Evolutionary conservation across 2,797 vertebrate species (phyloP).

Genomic region (Scleropages formosus): DNA sequence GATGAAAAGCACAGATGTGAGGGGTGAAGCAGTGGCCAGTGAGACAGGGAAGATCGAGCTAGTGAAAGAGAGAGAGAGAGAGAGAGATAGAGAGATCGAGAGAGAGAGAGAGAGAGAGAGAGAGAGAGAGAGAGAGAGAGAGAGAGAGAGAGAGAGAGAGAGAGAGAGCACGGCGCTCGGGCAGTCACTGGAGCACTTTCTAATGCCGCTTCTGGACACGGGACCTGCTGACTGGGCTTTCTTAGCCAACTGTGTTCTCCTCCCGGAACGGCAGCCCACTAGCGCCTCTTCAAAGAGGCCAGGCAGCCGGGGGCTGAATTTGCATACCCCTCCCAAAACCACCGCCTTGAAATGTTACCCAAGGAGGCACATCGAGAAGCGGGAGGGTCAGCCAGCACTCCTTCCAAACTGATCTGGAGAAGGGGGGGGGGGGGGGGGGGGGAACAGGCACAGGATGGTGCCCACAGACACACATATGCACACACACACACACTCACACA

Average conservation of each 20-base stretch:
- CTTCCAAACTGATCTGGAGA: slow-evolving; percentile 27
- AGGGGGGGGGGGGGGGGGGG: neutral
- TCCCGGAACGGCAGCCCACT: slow-evolving; percentile 31
- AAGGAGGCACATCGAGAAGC: slow-evolving; percentile 29
- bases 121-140: slow-evolving; percentile 41
- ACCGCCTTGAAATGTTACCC: slow-evolving; percentile 42
- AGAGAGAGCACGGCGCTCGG: slow-evolving; percentile 30
- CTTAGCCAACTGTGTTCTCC: slow-evolving; percentile 40
- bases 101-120: slow-evolving; percentile 33
- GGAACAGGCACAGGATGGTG: slow-evolving; percentile 14
- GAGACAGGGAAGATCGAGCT: slow-evolving; percentile 26
- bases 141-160: slow-evolving; percentile 40
- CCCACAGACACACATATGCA: neutral
- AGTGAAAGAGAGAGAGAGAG: slow-evolving; percentile 56
- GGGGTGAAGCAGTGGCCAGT: slow-evolving; percentile 8
- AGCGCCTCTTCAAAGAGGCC: slow-evolving; percentile 57
- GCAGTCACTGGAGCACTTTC: slow-evolving; percentile 48
- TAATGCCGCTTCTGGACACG: slow-evolving; percentile 27
- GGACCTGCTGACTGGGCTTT: slow-evolving; percentile 56
- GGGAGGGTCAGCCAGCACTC: slow-evolving; percentile 12
- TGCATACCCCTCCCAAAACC: slow-evolving; percentile 70
- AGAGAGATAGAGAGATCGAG: slow-evolving; percentile 50
- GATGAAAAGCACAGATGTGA: slow-evolving; percentile 37
- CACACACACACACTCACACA: too few species aligned
- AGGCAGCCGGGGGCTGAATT: slow-evolving; percentile 60